Evolutionary conservation across 2,888 invertebrate species (phyloP), one percentile per base, ranked within the genome.

Genomic region (Caenorhabditis doughertyi): DNA sequence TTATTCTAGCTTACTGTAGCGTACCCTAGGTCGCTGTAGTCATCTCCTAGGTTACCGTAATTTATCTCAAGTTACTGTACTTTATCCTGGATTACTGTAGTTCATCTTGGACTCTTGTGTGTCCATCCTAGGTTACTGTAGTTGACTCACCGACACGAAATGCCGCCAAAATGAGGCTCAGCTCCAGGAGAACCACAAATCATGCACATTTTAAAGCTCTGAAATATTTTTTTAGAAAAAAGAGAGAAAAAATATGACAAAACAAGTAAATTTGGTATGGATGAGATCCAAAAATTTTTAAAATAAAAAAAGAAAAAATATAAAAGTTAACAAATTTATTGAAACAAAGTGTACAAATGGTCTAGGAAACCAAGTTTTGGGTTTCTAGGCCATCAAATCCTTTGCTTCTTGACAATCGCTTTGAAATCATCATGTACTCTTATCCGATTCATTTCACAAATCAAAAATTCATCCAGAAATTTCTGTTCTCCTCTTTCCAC

Each of bases 131-230:
- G n/a, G n/a, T n/a, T n/a, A n/a, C n/a, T n/a, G n/a, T n/a, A n/a
- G n/a, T n/a, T n/a, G 13, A 21, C 55, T 29, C 11, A 71, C 71
- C 60, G 18, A 39, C 71, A 71, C n/a, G 32, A 49, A 35, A 60
- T 13, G 0, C 49, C 71, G 5, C 71, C 71, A 51, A 71, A 71
- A 35, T 71, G 71, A 5, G 71, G 8, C n/a, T 71, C 71, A 23
- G 49, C 47, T 35, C 49, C 67, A 9, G 35, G 35, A 25, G 67
- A 51, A 25, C 67, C 25, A 35, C 67, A 67, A 2, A 67, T 49
- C 1, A 13, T 29, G 27, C 67, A 67, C 56, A 56, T 56, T 18
- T 21, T 4, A n/a, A n/a, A n/a, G n/a, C n/a, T 51, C 21, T 51
- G 29, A 56, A 21, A n/a, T n/a, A n/a, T n/a, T 29, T 56, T 0